Base-by-base conservation (phyloP, 2,113 vertebrate species). In the Nematolebias whitei region DNA sequence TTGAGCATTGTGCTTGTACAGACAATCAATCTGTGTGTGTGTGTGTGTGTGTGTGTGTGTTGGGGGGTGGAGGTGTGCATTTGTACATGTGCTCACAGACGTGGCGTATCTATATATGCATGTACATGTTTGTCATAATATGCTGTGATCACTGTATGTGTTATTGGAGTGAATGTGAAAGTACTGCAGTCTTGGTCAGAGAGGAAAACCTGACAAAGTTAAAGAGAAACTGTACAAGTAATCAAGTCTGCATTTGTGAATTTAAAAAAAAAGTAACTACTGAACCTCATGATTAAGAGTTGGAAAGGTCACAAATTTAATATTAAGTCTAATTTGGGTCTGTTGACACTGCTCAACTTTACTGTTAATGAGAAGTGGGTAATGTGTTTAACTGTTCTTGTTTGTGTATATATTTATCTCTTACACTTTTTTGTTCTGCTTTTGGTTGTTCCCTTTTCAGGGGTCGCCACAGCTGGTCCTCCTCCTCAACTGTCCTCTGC, bases 1-100 rank as follows among this genome's bases (percentile, higher is more conserved):
- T 52, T 58, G 56, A 78, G 69, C 74, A 60, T 77, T 78, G 68
- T 78, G 69, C 71, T 63, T 60, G 47, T 68, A 68, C 60, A 71
- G 63, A 40, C 41, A 74, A 47, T 75, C 61, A 70, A 23, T 77
- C 38, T 69, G 18, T 20, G 26, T 43, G 24, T 59, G 58, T 74
- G 48, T 74, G 2, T 62, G 12, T 32, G 19, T n/a, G 18, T 54
- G n/a, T 55, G 8, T 47, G 20, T 53, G 14, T 49, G 32, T 22
- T 16, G 67, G 35, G 11, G 18, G 18, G 26, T 39, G 24, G 55
- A 54, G 74, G 48, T 74, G 2, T 64, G 12, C 24, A n/a, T n/a
- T 15, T 51, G n/a, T 52, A 10, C 43, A n/a, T 43, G 14, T 49
- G 32, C 24, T 53, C 29, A 52, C 50, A 65, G 59, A 24, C 50